These are phyloP conservation scores for Busseola fusca DNA, from an alignment of 2,888 invertebrate genomes.

Conservation along the genomic window DNA sequence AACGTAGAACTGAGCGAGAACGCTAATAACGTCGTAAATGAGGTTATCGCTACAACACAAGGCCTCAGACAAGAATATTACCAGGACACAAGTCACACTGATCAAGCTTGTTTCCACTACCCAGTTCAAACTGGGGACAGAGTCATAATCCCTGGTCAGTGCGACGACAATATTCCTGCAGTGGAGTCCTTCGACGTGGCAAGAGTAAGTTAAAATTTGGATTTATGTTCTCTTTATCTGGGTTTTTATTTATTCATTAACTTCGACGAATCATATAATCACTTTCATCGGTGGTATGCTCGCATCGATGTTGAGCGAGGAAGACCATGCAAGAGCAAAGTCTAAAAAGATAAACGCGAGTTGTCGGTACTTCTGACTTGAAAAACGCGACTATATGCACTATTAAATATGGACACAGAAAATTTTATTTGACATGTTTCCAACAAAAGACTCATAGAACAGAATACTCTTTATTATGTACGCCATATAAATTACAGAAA, in stretches of 20 bases:
- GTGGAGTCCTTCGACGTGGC: constrained; percentile 70
- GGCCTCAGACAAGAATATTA: constrained; percentile 78
- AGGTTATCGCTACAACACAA: constrained; percentile 71
- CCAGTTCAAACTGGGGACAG: constrained; percentile 67
- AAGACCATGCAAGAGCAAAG: too few relatives aligned
- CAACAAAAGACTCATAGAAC: too few relatives aligned
- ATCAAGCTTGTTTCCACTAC: constrained; percentile 82
- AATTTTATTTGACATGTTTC: not conserved
- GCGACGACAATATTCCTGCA: constrained; percentile 74
- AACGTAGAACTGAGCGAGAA: constrained; percentile 61
- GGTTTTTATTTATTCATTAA: not conserved
- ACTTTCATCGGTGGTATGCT: not conserved
- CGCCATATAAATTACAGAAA: too few relatives aligned
- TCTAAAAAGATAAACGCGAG: not conserved
- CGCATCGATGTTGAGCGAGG: not conserved
- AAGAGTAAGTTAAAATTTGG: constrained; percentile 65
- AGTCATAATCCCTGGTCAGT: constrained; percentile 81
- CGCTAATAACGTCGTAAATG: constrained; percentile 67
- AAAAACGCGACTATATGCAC: not conserved
- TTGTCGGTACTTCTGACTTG: not conserved
- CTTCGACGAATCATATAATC: not conserved
- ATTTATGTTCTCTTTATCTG: not conserved
- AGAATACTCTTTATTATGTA: too few relatives aligned
- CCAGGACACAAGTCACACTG: constrained; percentile 71
- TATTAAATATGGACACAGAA: not conserved